Evolutionary conservation across 2,113 vertebrate species (phyloP), one percentile per base, ranked within the genome.

Genomic region (Galeopterus variegatus): DNA sequence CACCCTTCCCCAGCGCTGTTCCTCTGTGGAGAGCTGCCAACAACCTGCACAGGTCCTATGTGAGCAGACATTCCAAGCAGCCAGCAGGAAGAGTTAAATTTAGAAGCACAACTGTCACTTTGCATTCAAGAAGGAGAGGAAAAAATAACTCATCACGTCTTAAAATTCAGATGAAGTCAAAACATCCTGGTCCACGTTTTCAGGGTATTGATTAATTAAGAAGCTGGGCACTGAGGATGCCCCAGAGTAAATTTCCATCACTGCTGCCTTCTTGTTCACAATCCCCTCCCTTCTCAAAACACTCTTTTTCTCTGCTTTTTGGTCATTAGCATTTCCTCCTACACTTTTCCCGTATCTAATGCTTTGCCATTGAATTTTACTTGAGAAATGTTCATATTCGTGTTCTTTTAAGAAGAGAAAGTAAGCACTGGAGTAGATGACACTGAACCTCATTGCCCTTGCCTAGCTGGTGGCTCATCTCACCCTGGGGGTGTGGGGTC

Each of bases 31-130:
- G 52, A 88, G 36, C 73, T n/a, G 45, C 64, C 67, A 36, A 84
- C 62, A 87, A 33, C 48, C 54, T 67, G 65, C 76, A 75, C 8
- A 8, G 33, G 54, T 93, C 86, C 85, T 73, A 65, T 19, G 19
- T 82, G 88, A 96, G 41, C 87, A 92, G 86, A 96, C 58, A 97
- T 19, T 75, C 28, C 28, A 90, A 87, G 80, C 45, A 83, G 81
- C 60, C 93, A 60, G 96, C 75, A 96, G 95, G 80, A 96, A 95
- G 72, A 95, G 70, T 52, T 94, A 94, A 93, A 94, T 93, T 96
- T 96, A 96, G 95, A 94, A 97, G 69, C 50, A 95, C 62, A 88
- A 97, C 75, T 77, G 70, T 97, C 33, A 64, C n/a, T 85, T 28
- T 75, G 77, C 80, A 85, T 89, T 95, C 67, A 88, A 94, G 50